Evolutionary conservation across 2,113 vertebrate species (phyloP), one percentile per base, ranked within the genome.

Genomic region (Bagarius yarrelli): DNA sequence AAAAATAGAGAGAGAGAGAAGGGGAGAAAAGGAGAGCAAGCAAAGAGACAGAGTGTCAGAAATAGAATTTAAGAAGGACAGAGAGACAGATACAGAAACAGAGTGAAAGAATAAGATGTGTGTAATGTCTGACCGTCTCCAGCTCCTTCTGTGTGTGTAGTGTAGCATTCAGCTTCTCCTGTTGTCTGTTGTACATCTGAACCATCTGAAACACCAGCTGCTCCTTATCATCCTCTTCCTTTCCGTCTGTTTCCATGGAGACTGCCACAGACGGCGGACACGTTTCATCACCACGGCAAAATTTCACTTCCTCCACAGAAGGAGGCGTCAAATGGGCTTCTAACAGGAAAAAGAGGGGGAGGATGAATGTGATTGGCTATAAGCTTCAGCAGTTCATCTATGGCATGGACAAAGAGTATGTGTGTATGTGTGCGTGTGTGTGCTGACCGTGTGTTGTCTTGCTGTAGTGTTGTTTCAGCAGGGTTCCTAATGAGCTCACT

Each of bases 161-260:
- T 88, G 98, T 98, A 61, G 91, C 92, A 84, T 96, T 96, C 2
- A 99, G 93, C 84, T 96, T 97, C 82, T 99, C 96, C 88, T 99
- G 97, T 89, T 99, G 96, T 86, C 93, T 95, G 87, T 95, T 90
- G 76, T 98, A 99, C 86, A 96, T 98, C 92, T 95, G 97, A 91
- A 99, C 95, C 16, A 98, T 97, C 93, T 98, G 96, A 89, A 98
- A 94, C 92, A 99, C 96, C 83, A 98, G 98, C 88, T 91, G 94
- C 64, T 97, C 95, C 89, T 98, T 98, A 91, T 98, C 96, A 47
- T 99, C 98, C 87, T 99, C 98, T 87, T 98, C 96, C 88, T 91
- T 85, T 91, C 93, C 66, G 79, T 92, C 92, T 79, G 81, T 91
- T 34, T 79, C 91, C 90, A 94, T 93, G 77, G 63, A 88, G 83